Conservation (phyloP, 2,797 vertebrate species). For the Dryobates pubescens region DNA sequence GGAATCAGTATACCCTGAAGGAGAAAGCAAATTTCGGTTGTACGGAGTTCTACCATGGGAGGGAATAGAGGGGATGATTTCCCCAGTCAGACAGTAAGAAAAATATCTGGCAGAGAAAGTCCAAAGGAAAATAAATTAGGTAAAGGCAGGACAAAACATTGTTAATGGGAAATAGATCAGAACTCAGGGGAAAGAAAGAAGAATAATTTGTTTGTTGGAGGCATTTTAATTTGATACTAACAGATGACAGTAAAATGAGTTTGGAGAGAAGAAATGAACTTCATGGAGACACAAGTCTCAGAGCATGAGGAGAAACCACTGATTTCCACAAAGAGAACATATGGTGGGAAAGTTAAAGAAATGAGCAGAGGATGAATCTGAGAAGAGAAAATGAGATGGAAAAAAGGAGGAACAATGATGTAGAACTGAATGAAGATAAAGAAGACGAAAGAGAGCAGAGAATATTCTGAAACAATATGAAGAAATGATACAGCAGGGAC, state of each 20-base stretch:
- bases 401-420: neutral
- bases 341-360: neutral
- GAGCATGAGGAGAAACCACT: neutral
- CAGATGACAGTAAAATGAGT: conserved; percentile 29
- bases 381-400: neutral
- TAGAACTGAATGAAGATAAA: neutral
- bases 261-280: neutral
- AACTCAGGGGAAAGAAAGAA: neutral
- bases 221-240: conserved; percentile 44
- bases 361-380: neutral
- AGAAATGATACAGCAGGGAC: neutral
- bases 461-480: neutral
- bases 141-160: conserved; percentile 7
- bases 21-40: conserved; percentile 6
- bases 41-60: neutral
- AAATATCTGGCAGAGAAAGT: neutral
- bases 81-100: neutral
- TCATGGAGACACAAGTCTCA: neutral
- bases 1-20: conserved; percentile 12
- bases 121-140: conserved; percentile 15
- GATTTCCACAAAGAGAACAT: neutral
- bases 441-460: neutral
- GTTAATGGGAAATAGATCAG: conserved; percentile 12
- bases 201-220: conserved; percentile 36
- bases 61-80: neutral